Percentiles rank a stretch among this genome's conserved stretches.
Conservation (phyloP, 1,140 invertebrate genomes). For the Camponotus pennsylvanicus region DNA sequence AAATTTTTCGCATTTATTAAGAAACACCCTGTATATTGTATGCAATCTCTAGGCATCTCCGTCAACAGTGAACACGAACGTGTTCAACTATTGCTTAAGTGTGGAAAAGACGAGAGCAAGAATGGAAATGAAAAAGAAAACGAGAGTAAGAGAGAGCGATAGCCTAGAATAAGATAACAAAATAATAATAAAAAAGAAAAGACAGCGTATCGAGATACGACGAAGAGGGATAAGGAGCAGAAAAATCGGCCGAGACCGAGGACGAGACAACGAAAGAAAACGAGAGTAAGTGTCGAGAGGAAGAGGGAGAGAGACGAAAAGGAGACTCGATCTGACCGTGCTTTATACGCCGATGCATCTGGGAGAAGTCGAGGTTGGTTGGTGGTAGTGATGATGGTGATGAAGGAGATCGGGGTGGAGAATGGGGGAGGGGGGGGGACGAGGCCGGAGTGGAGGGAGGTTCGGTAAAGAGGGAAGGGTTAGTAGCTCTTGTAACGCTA, state of each 20-base stretch:
- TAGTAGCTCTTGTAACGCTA: slow-evolving; percentile 87
- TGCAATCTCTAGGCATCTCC: slow-evolving; percentile 45
- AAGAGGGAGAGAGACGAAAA: slow-evolving; percentile 34
- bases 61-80: slow-evolving; percentile 57
- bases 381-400: slow-evolving; percentile 72
- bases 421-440: neutral
- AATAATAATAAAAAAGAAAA: slow-evolving; percentile 30
- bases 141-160: neutral
- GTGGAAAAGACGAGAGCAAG: slow-evolving; percentile 16
- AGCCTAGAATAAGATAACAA: slow-evolving; percentile 40
- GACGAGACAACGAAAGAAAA: neutral
- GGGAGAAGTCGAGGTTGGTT: slow-evolving; percentile 50
- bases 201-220: slow-evolving; percentile 32
- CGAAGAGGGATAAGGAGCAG: slow-evolving; percentile 50
- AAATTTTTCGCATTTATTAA: too few relatives aligned
- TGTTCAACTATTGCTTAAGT: slow-evolving; percentile 19
- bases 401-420: slow-evolving; percentile 29
- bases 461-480: slow-evolving; percentile 78
- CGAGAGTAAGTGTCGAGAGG: slow-evolving; percentile 41
- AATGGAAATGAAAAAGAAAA: neutral
- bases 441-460: slow-evolving; percentile 28
- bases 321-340: slow-evolving; percentile 66
- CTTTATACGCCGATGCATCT: slow-evolving; percentile 76
- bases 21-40: neutral
- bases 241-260: slow-evolving; percentile 31